A percentile compares a stretch with the other conserved stretches of the same genome.
These are phyloP conservation scores for Amazonetta brasiliensis DNA, from an alignment of 2,797 vertebrate species.

Conservation along the genomic window DNA sequence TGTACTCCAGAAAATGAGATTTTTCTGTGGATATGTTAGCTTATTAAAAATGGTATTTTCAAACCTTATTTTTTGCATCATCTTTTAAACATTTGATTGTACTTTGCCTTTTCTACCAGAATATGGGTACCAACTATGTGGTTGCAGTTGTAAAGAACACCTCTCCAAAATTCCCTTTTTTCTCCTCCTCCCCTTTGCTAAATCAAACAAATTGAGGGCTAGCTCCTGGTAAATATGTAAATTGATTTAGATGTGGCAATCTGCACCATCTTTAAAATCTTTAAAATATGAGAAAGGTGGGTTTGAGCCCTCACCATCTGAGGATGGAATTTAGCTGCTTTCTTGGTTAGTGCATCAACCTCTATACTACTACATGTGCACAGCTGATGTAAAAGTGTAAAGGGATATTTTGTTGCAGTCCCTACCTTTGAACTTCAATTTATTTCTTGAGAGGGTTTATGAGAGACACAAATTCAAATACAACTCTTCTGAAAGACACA, in stretches of 20 bases:
- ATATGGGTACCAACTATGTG: not conserved
- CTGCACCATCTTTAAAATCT: not conserved
- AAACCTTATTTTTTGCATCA: not conserved
- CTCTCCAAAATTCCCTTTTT: not conserved
- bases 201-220: not conserved
- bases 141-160: not conserved
- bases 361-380: accelerated
- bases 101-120: not conserved
- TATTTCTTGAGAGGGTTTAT: not conserved
- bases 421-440: not conserved
- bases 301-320: not conserved
- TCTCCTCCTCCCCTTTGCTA: not conserved
- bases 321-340: not conserved
- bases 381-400: not conserved
- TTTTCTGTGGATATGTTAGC: not conserved
- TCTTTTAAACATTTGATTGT: not conserved
- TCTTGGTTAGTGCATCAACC: not conserved
- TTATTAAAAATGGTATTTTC: not conserved
- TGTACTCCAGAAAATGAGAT: accelerated
- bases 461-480: not conserved
- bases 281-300: not conserved
- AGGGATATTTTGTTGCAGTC: not conserved
- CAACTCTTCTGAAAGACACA: not conserved
- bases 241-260: not conserved
- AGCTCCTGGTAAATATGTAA: not conserved